A percentile compares a stretch with the other conserved stretches of the same genome.
These are phyloP conservation scores for Noctua janthe DNA, from an alignment of 2,888 invertebrate genomes.

Conservation along the genomic window DNA sequence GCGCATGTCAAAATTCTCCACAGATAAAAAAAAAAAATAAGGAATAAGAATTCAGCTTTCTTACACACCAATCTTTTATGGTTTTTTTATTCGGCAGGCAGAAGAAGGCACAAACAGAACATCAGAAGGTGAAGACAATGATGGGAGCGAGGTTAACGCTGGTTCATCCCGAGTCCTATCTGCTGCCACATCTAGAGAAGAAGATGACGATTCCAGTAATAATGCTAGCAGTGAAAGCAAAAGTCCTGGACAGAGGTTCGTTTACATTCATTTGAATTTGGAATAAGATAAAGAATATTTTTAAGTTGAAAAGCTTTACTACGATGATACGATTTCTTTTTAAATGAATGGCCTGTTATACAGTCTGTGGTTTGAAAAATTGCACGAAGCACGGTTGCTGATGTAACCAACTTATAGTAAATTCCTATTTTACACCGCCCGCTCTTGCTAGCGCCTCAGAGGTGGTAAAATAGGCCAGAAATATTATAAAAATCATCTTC, in stretches of 20 bases:
- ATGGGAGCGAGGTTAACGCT: conserved; percentile 84
- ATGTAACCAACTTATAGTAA: not conserved
- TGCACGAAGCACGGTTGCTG: not conserved
- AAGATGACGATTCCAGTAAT: conserved; percentile 93
- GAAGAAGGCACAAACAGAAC: conserved; percentile 87
- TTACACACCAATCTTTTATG: conserved; percentile 22
- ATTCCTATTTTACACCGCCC: not conserved
- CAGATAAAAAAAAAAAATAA: not conserved
- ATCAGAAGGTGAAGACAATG: conserved; percentile 86
- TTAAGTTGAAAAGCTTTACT: not conserved
- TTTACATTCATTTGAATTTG: conserved; percentile 18
- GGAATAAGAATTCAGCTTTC: not conserved
- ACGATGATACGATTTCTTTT: conserved; percentile 10
- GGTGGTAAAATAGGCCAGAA: not conserved
- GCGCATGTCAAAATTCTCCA: conserved; percentile 30
- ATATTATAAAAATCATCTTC: not conserved
- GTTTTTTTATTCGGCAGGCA: conserved; percentile 78
- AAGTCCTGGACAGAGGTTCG: conserved; percentile 93
- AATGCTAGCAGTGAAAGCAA: conserved; percentile 93
- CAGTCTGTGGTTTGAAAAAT: not conserved
- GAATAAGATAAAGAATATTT: not conserved
- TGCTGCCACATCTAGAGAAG: conserved; percentile 92
- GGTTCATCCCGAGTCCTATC: conserved; percentile 88
- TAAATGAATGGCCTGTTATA: not conserved
- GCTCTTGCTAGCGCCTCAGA: not conserved